Percentiles rank a stretch among this genome's conserved stretches.
phyloP scores from a whole-genome alignment of 1,140 invertebrate species.

The Drosophila mojavensis region DNA sequence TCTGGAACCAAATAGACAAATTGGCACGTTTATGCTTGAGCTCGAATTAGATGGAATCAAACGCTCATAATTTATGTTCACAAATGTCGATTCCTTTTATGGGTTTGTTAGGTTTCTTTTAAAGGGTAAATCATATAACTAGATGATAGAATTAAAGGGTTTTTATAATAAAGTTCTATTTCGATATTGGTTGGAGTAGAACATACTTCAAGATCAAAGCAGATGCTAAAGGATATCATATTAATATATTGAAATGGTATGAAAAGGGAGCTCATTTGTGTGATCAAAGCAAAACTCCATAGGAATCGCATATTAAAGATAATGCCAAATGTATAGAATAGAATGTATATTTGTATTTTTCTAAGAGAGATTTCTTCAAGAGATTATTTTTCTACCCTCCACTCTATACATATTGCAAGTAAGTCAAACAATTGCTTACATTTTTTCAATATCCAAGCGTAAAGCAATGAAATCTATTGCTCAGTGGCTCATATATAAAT shows the following conservation, averaged over 20 bases:
- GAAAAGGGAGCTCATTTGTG: no score
- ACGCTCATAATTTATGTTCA: slow-evolving; percentile 36
- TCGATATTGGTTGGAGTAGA: no score
- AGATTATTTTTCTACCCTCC: no score
- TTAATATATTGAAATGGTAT: no score
- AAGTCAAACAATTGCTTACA: slow-evolving; percentile 1
- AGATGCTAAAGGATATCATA: not conserved
- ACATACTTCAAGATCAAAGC: not conserved
- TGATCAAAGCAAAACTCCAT: no score
- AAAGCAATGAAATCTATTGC: slow-evolving; percentile 19
- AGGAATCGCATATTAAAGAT: no score
- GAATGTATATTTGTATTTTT: not conserved
- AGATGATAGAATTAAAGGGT: not conserved
- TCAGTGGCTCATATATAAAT: slow-evolving; percentile 57
- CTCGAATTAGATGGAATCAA: slow-evolving; percentile 43
- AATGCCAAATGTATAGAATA: no score
- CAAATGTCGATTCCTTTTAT: slow-evolving; percentile 22
- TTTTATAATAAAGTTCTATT: no score
- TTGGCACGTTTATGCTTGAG: slow-evolving; percentile 48
- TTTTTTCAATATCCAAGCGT: not conserved
- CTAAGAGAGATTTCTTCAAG: not conserved
- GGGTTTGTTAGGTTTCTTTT: not conserved
- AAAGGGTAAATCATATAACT: not conserved
- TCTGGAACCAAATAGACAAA: slow-evolving; percentile 57
- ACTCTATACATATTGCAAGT: not conserved